Percentiles rank a stretch among this genome's conserved stretches.
phyloP scores from a whole-genome alignment of 1,140 invertebrate species.

The Neotoxoptera formosana region DNA sequence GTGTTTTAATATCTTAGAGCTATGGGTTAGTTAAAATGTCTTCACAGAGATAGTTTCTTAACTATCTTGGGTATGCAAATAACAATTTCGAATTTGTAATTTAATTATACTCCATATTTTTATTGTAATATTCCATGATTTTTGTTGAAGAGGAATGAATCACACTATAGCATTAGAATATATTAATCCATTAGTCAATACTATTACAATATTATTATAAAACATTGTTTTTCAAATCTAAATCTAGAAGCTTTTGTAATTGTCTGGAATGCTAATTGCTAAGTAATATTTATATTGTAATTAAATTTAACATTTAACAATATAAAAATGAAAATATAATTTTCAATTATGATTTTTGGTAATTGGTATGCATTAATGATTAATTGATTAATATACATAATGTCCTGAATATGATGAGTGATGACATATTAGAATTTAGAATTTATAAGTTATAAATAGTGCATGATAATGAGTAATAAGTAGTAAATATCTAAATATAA shows the following conservation, averaged over 20 bases:
- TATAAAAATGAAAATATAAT: background rate
- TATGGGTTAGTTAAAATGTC: background rate
- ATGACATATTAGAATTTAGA: too few relatives aligned
- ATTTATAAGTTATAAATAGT: too few relatives aligned
- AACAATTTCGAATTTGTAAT: background rate
- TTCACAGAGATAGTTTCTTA: background rate
- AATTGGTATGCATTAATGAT: too few relatives aligned
- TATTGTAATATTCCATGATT: background rate
- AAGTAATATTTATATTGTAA: background rate
- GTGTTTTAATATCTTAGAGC: background rate
- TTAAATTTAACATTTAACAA: background rate
- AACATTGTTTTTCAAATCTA: background rate
- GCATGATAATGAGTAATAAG: too few relatives aligned
- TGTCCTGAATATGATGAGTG: too few relatives aligned
- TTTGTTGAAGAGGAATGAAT: background rate
- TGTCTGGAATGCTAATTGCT: background rate
- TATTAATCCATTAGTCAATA: background rate
- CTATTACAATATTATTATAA: background rate
- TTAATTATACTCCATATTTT: background rate
- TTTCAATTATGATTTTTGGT: background rate
- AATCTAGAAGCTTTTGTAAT: background rate
- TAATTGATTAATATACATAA: too few relatives aligned
- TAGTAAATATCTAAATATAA: too few relatives aligned
- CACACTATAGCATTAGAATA: background rate
- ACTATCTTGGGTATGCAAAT: background rate